These are phyloP conservation scores for Papilio demoleus DNA, from an alignment of 2,888 invertebrate genomes.

Conservation along the genomic window DNA sequence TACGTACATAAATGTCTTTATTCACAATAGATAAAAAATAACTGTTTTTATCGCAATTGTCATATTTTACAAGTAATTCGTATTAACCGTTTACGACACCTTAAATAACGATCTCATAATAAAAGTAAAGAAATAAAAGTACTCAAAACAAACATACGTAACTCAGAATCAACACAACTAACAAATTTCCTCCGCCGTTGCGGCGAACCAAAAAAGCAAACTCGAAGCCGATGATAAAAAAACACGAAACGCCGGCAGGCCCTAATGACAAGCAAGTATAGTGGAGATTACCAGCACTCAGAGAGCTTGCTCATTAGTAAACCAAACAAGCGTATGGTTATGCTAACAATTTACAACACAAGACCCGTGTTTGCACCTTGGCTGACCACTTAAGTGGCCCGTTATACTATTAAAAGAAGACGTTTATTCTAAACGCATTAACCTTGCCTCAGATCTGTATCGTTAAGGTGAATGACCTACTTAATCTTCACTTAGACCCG, in stretches of 20 bases:
- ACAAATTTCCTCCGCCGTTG: constrained; percentile 21
- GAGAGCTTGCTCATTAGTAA: constrained; percentile 56
- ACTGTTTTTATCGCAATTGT: too few relatives aligned
- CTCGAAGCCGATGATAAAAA: constrained; percentile 2
- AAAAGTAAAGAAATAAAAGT: neutral
- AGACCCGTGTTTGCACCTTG: constrained; percentile 52
- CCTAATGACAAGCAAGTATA: constrained; percentile 52
- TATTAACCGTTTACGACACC: neutral
- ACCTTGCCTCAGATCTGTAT: constrained; percentile 34
- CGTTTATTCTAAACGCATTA: constrained; percentile 38
- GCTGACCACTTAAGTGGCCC: constrained; percentile 52
- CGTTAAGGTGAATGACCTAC: constrained; percentile 36
- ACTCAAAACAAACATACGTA: constrained; percentile 2
- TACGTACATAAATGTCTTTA: too few relatives aligned
- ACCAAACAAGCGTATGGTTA: constrained; percentile 52
- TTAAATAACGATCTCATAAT: neutral
- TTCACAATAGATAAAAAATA: too few relatives aligned
- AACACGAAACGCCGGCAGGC: constrained; percentile 34
- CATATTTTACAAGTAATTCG: neutral
- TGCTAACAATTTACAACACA: constrained; percentile 46
- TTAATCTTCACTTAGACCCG: constrained; percentile 15
- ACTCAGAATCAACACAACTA: neutral
- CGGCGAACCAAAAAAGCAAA: constrained; percentile 17
- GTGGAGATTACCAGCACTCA: constrained; percentile 51
- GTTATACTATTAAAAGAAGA: constrained; percentile 50